Evolutionary conservation across 2,888 invertebrate genomes (phyloP), one percentile per base, ranked within the genome.

Genomic region (Stenolophus ochropezus): DNA sequence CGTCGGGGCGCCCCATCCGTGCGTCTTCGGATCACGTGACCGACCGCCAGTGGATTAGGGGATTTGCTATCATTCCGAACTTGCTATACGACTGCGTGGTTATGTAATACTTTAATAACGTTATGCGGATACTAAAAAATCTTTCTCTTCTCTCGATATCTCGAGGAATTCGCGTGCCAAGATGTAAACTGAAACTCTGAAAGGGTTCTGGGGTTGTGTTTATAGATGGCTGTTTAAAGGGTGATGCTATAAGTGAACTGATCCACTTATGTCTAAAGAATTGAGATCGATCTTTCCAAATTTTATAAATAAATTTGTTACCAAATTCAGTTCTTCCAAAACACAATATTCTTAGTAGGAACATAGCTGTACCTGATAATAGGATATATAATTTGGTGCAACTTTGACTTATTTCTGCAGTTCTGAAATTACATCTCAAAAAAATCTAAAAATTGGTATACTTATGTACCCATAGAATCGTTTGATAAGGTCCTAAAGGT

Each of bases 51-150:
- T 69, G 65, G 65, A 33, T 69, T 69, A 69, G 16, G 27, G 20
- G 65, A 69, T 69, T 69, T 69, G 27, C 42, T 33, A 69, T 69
- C 6, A 69, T 42, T 69, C 33, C 65, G 6, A 69, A 33, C 14
- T 69, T 23, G 25, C 61, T 61, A 61, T 61, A 61, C 20, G 20
- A 20, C 18, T 18, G 11, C n/a, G 65, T 27, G 65, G 3, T 18
- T 69, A 33, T 42, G 42, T 69, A 27, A 42, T 33, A 69, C 65
- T 69, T 69, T 42, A 65, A 65, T 69, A 69, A 42, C 65, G 65
- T 69, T 58, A 27, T 33, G 65, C 65, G 65, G 18, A 18, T 33
- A 58, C 65, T 69, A 33, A 69, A 69, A 8, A 69, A 33, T 33
- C 18, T 69, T 18, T 27, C 0, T 27, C 5, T 16, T 18, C 25